Percentiles rank a stretch among this genome's conserved stretches.
phyloP scores from a whole-genome alignment of 2,797 vertebrate species.

The Serranus cabrilla region DNA sequence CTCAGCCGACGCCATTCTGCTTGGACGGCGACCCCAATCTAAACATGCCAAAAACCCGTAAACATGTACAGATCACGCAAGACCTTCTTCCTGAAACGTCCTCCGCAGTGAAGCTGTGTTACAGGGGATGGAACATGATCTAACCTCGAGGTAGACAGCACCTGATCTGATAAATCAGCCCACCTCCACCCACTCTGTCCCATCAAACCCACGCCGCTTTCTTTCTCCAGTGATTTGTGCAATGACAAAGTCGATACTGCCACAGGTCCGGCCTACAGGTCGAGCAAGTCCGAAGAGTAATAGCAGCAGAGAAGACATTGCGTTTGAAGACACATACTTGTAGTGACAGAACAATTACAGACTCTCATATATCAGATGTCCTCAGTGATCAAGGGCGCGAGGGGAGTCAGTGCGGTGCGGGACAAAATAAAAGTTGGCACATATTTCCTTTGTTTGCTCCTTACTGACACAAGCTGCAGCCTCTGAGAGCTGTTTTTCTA shows the following conservation, averaged over 20 bases:
- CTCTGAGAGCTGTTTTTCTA: constrained; percentile 3
- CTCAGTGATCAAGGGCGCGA: constrained; percentile 28
- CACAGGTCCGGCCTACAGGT: constrained; percentile 37
- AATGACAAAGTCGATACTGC: constrained; percentile 55
- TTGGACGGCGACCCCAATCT: background rate
- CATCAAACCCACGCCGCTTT: constrained; percentile 34
- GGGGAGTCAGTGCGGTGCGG: constrained; percentile 13
- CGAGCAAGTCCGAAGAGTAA: constrained; percentile 52
- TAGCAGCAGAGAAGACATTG: constrained; percentile 26
- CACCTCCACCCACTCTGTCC: constrained; percentile 39
- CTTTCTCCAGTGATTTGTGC: constrained; percentile 60
- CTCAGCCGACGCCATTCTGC: background rate
- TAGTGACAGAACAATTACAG: constrained; percentile 77
- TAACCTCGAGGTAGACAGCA: constrained; percentile 12
- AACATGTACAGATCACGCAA: constrained; percentile 12
- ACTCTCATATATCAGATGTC: constrained; percentile 55
- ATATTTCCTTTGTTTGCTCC: constrained; percentile 27
- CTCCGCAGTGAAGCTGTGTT: constrained; percentile 16
- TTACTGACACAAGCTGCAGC: constrained; percentile 25
- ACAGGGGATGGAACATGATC: constrained; percentile 29
- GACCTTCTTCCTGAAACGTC: background rate
- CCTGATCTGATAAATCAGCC: constrained; percentile 29
- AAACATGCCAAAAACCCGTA: constrained; percentile 10
- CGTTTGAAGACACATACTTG: constrained; percentile 59
- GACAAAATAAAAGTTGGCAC: constrained; percentile 35